Evolutionary conservation across 2,888 invertebrate species (phyloP), one percentile per base, ranked within the genome.

Genomic region (Allacma fusca): DNA sequence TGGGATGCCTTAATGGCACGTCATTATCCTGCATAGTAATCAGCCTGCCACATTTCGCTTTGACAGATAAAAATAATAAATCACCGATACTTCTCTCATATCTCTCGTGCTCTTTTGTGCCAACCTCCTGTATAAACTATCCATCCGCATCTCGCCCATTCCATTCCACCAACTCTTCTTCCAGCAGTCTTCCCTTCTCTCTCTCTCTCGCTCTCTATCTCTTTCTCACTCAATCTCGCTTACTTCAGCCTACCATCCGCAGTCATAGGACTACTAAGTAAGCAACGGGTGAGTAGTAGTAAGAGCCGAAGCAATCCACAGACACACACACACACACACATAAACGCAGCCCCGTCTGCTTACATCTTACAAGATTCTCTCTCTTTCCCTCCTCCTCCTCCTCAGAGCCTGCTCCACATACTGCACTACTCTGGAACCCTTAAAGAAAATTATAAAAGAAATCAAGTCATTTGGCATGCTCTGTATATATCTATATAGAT

Each of bases 21-120:
- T 83, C 83, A 83, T 83, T 83, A 83, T 82, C 81, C 81, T 83
- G 81, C 81, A 82, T 81, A 82, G 82, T 83, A 83, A 83, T 83
- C 83, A 83, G 82, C 80, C 82, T 80, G 80, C 83, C 81, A 82
- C 83, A 82, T 83, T 83, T 83, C 81, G 77, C 83, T 82, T 82
- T 82, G 82, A 82, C 83, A 83, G 83, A 83, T 83, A 83, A 83
- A 83, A 83, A 83, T 83, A 83, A 83, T 83, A 83, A 83, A 83
- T 83, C 83, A 82, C 81, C 80, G 82, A 81, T 81, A 80, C 82
- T 80, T 80, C 59, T 78, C 79, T 82, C 80, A 79, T 81, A 80
- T 81, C 80, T 79, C 76, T 79, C 73, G 57, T 59, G 57, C 78
- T 80, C 79, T 80, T 81, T 78, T 81, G 78, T 81, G 78, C 81